Evolutionary conservation across 2,888 invertebrate genomes (phyloP).

Genomic region (Stenodera caucasica): DNA sequence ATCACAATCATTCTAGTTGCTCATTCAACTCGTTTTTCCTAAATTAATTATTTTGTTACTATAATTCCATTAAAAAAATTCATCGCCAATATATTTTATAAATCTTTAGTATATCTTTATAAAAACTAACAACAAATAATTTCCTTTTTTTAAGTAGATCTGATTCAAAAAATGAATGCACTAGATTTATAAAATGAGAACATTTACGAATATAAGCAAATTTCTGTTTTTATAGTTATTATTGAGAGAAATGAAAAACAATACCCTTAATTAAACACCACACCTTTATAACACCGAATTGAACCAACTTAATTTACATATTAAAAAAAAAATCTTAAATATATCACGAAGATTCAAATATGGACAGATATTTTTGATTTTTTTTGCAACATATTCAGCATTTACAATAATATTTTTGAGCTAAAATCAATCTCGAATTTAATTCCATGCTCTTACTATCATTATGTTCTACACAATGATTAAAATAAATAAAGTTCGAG

Average conservation of each 20-base stretch:
- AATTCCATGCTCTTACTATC: too few species aligned
- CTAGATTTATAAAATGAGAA: conserved; percentile 36
- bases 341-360: conserved; percentile 43
- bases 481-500: too few species aligned
- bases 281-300: conserved; percentile 48
- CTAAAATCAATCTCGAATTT: too few species aligned
- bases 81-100: conserved; percentile 47
- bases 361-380: conserved; percentile 20
- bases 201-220: conserved; percentile 38
- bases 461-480: too few species aligned
- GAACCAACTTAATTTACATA: conserved; percentile 45
- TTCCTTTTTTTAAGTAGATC: conserved; percentile 30
- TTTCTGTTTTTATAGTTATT: too few species aligned
- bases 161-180: conserved; percentile 33
- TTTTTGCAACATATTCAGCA: conserved; percentile 8
- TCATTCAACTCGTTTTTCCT: conserved; percentile 25
- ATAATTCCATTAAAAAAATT: conserved; percentile 23
- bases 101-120: conserved; percentile 50
- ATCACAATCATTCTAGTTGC: conserved; percentile 53
- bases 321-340: conserved; percentile 44
- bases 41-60: conserved; percentile 10
- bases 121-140: conserved; percentile 51
- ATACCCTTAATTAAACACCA: conserved; percentile 45
- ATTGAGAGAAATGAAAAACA: conserved; percentile 36
- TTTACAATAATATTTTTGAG: conserved; percentile 32